Evolutionary conservation across 2,113 vertebrate genomes (phyloP), one percentile per base, ranked within the genome.

Genomic region (Psettodes erumei): DNA sequence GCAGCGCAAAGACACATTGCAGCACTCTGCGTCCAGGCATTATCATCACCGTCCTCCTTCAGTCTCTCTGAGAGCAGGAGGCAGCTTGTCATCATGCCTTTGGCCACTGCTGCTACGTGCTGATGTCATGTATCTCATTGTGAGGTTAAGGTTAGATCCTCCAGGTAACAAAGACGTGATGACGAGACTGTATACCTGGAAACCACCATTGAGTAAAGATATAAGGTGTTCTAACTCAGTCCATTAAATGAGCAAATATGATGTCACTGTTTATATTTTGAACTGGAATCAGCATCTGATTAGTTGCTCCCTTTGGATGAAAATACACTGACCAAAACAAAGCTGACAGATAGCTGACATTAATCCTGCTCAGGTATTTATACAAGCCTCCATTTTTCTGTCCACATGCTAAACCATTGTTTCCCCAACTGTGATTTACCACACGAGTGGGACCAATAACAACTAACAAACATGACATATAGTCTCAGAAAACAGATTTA

Each of bases 41-140:
- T 21, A 71, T 76, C 69, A 30, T 77, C 66, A n/a, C 43, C 25
- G 56, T 71, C 75, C 67, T 81, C 63, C 75, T 72, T 64, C 47
- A 62, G 62, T 75, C 73, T 70, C 83, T 67, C 32, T 59, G 81
- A 85, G 78, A 74, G 65, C 82, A 85, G 79, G 71, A 86, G 76
- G 68, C 85, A 85, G 79, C 82, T 71, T 75, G 86, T 85, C 87
- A 79, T 82, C 72, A 47, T 42, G 74, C 75, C 75, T 88, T 66
- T 54, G 78, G 64, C 72, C 35, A 37, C 42, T 12, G 37, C 73
- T 61, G 80, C 71, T 79, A 38, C 38, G 48, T 56, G 42, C 25
- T 13, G 63, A 83, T 80, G 85, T 80, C 77, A 66, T 75, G 55
- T 19, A 71, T 81, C 55, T 86, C 47, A 73, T 70, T 9, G 38